Base-by-base conservation (phyloP, 37 sponge, comb jelly and placozoan genomes). In the Halisarca cf. caerulea region DNA sequence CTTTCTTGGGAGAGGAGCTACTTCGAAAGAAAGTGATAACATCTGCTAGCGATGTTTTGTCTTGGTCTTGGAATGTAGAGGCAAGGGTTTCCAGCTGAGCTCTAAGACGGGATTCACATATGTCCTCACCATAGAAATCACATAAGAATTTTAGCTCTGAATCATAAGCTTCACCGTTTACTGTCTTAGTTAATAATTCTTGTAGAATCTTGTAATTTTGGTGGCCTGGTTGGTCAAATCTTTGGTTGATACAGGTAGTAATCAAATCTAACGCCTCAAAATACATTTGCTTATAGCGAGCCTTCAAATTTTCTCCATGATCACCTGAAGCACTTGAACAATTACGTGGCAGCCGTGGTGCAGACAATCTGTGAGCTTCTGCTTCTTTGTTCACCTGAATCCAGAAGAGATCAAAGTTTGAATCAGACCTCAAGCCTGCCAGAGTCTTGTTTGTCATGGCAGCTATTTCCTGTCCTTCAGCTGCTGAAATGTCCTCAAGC, bases 391-490 rank as follows among this genome's bases (percentile, higher is more conserved):
- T 73, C 20, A 68, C 71, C 28, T 24, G 36, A 2, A 28, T 71
- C 70, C 39, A 83, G 59, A 83, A 83, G 53, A 42, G 53, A 37
- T 51, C 41, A 33, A 83, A 83, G 44, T 73, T 83, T 6, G 11
- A 9, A 7, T 70, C 71, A 41, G 84, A 41, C 23, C 72, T 15
- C 17, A 83, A 37, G 60, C 69, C 57, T 72, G 3, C 36, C 2
- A 83, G 71, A 37, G 84, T 83, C 39, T 38, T 66, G 53, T 2
- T 3, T 69, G 72, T 83, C 71, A 83, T 73, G 59, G 69, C 25
- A 71, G 84, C 84, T 42, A 68, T 83, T 70, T 83, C 27, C 59
- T 83, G 84, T 44, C 71, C 71, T 83, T 8, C 84, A 58, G 84
- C 84, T 24, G 72, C 72, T 71, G 84, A 83, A 45, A 83, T 83